Percentiles rank a stretch among this genome's conserved stretches.
These are phyloP conservation scores for Monomorium pharaonis DNA, from an alignment of 1,140 invertebrate species.

Conservation along the genomic window DNA sequence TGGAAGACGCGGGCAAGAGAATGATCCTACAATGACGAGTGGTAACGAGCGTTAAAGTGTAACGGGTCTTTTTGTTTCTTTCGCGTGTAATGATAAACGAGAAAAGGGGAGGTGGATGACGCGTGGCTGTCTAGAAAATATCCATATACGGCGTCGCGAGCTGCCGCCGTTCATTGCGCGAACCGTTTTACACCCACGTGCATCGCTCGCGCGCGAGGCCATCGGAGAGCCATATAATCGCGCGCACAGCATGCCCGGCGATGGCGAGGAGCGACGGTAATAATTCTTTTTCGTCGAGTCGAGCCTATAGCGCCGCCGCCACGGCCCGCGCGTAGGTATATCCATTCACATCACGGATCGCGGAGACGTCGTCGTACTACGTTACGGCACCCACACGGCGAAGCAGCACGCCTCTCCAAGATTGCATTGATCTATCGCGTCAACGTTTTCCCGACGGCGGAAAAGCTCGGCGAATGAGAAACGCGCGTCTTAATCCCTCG, in stretches of 20 bases:
- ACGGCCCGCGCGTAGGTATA: slow-evolving; percentile 61
- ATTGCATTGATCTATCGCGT: slow-evolving; percentile 31
- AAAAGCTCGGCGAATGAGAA: neutral
- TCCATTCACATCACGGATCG: slow-evolving; percentile 65
- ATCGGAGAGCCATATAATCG: slow-evolving; percentile 64
- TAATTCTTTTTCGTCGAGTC: slow-evolving; percentile 62
- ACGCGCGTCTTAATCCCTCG: neutral
- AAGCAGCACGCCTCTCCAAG: neutral
- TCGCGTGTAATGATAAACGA: neutral
- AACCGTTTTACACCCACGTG: slow-evolving; percentile 73
- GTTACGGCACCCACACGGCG: slow-evolving; percentile 25
- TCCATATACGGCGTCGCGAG: slow-evolving; percentile 70
- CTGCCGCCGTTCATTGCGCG: slow-evolving; percentile 64
- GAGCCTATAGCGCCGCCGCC: slow-evolving; percentile 27
- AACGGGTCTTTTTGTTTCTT: neutral
- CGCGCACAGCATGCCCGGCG: slow-evolving; percentile 36
- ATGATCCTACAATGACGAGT: neutral
- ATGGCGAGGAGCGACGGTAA: slow-evolving; percentile 53
- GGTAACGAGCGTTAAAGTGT: neutral
- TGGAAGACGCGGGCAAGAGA: neutral
- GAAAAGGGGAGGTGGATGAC: slow-evolving; percentile 15
- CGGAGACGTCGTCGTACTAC: slow-evolving; percentile 38
- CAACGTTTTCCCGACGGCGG: slow-evolving; percentile 1
- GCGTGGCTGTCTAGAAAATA: slow-evolving; percentile 60
- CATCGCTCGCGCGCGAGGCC: slow-evolving; percentile 30